Base-by-base conservation (phyloP, 2,113 vertebrate genomes). In the Myiozetetes cayanensis region DNA sequence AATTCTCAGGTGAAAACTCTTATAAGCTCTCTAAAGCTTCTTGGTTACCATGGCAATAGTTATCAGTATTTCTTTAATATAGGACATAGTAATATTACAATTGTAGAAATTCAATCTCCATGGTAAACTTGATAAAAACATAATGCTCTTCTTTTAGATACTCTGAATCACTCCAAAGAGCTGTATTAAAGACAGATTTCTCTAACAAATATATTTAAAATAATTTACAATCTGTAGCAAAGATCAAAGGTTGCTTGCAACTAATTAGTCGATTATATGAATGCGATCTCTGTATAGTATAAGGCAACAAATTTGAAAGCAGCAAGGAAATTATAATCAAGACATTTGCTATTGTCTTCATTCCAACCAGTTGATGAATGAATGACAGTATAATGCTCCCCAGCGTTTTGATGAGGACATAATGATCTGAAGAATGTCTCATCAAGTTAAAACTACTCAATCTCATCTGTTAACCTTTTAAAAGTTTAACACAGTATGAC, bases 401-500 rank as follows among this genome's bases (percentile, higher is more conserved):
- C 58, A 66, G 23, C 15, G 87, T 97, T 95, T 86, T 92, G 53
- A 94, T 91, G 92, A 95, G 61, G 72, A 47, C 62, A 33, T 96
- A 94, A 96, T 96, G 85, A 96, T 92, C 66, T 95, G 81, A 96
- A 95, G 91, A 96, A 90, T 17, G 18, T 89, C 80, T 96, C 82
- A 90, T 91, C 90, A 72, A 71, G 25, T 86, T 96, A 92, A 93
- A 96, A 87, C 61, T 80, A 49, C 43, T 93, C 58, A 31, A 31
- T 33, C 72, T 96, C 63, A 53, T 94, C 81, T 59, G 9, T 79
- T 93, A 93, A 95, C 74, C 35, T 93, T 95, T 94, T 66, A 67
- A 73, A 96, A 88, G 44, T 87, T 81, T 94, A 85, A 73, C 68
- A 37, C 0, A 4, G 10, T 37, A 18, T 75, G 79, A 73, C 56